phyloP scores from a whole-genome alignment of 2,888 invertebrate species.

The Noctua janthina region DNA sequence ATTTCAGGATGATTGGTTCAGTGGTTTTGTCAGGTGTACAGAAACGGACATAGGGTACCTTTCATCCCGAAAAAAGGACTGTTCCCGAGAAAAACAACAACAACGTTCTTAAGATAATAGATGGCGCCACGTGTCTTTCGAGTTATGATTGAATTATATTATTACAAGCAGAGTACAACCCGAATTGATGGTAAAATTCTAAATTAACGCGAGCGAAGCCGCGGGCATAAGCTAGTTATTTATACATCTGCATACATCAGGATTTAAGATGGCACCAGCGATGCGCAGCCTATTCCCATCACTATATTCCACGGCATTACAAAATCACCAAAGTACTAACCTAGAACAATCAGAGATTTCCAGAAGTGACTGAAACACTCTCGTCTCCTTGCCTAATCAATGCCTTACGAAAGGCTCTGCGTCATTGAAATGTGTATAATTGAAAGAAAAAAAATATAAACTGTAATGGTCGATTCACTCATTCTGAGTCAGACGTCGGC shows the following conservation, averaged over 20 bases:
- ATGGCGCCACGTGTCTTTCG: too few species aligned
- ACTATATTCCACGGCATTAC: not conserved
- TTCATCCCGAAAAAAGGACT: too few species aligned
- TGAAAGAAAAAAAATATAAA: constrained; percentile 38
- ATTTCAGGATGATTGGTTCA: too few species aligned
- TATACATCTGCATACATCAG: not conserved
- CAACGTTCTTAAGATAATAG: too few species aligned
- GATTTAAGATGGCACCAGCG: not conserved
- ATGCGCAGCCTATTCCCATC: not conserved
- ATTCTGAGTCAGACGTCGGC: constrained; percentile 50
- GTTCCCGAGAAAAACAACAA: too few species aligned
- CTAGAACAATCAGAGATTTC: constrained; percentile 3
- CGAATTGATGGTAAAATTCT: too few species aligned
- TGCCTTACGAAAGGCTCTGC: constrained; percentile 42
- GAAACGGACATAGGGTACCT: too few species aligned
- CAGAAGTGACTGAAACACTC: constrained; percentile 25
- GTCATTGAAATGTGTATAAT: constrained; percentile 50
- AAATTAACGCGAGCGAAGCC: too few species aligned
- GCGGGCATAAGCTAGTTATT: not conserved
- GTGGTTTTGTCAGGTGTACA: too few species aligned
- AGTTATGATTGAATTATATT: too few species aligned
- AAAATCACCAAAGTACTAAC: constrained; percentile 6
- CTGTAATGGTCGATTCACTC: constrained; percentile 40
- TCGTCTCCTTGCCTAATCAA: constrained; percentile 29
- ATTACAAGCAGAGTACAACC: too few species aligned